Conservation (phyloP, 35 echinoderm and acorn worm genomes). For the Strongylocentrotus purpuratus region DNA sequence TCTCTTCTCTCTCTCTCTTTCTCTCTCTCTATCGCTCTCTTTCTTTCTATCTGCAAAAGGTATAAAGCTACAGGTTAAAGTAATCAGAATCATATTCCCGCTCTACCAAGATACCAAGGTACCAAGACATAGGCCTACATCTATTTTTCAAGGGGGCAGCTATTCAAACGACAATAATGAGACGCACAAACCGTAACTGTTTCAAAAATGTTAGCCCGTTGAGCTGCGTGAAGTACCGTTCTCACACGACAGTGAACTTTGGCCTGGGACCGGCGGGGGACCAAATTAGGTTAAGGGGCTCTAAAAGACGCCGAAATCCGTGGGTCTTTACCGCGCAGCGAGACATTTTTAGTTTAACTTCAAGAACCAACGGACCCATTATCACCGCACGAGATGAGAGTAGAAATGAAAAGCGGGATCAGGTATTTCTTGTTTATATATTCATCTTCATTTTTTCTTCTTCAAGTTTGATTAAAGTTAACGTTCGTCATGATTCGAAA, state of each 20-base stretch:
- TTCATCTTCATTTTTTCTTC: not conserved
- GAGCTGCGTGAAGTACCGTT: not conserved
- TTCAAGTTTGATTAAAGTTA: not conserved
- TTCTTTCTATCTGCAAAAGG: no score
- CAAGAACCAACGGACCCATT: not conserved
- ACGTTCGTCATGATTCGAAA: not conserved
- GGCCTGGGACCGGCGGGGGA: not conserved
- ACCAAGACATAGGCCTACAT: not conserved
- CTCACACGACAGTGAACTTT: not conserved
- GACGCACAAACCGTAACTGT: not conserved
- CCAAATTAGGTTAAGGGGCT: not conserved
- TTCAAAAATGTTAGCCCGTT: constrained; percentile 1
- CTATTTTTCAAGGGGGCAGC: not conserved
- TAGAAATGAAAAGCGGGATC: not conserved
- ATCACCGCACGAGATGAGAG: constrained; percentile 26
- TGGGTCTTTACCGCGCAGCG: constrained; percentile 11
- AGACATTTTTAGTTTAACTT: not conserved
- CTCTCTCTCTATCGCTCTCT: no score
- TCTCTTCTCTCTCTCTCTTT: no score
- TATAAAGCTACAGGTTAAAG: no score
- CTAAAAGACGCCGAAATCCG: not conserved
- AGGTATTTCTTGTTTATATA: not conserved
- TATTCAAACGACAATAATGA: not conserved
- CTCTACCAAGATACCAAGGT: no score
- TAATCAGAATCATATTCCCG: no score